These are phyloP conservation scores for Limnephilus rhombicus DNA, from an alignment of 2,888 invertebrate genomes.

Conservation along the genomic window DNA sequence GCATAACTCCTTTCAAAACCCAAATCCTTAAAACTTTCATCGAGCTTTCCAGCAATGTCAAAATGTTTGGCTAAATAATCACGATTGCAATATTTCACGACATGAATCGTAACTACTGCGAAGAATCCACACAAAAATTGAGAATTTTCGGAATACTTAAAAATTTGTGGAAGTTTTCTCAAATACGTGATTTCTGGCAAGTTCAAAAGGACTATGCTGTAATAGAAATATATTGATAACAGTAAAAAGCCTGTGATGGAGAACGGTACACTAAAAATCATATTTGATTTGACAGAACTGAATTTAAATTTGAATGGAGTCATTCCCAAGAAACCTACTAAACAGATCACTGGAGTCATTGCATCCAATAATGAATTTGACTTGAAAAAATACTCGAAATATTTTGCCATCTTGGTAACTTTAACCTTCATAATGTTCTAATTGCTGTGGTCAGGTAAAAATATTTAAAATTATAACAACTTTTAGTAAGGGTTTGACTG, in stretches of 20 bases:
- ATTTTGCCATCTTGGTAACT: not conserved
- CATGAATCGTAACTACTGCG: not conserved
- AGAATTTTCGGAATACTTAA: not conserved
- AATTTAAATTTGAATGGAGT: not conserved
- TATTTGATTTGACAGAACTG: not conserved
- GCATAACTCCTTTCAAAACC: not conserved
- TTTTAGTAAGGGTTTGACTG: not conserved
- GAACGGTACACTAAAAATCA: not conserved
- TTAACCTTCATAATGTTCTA: not conserved
- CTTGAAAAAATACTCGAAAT: not conserved
- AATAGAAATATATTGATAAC: not conserved
- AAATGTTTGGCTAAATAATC: not conserved
- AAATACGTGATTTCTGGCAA: not conserved
- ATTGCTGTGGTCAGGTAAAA: not conserved
- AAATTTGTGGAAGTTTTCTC: not conserved
- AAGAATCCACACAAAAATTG: not conserved
- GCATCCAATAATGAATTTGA: conserved; percentile 5
- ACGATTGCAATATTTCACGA: not conserved
- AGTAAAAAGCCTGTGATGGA: not conserved
- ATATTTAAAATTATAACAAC: not conserved
- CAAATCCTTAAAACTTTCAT: not conserved
- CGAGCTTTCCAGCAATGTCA: not conserved
- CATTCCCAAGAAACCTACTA: not conserved
- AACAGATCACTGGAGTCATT: not conserved
- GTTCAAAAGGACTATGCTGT: not conserved